Conservation (phyloP, 2,113 vertebrate species). For the Spermophilus dauricus region DNA sequence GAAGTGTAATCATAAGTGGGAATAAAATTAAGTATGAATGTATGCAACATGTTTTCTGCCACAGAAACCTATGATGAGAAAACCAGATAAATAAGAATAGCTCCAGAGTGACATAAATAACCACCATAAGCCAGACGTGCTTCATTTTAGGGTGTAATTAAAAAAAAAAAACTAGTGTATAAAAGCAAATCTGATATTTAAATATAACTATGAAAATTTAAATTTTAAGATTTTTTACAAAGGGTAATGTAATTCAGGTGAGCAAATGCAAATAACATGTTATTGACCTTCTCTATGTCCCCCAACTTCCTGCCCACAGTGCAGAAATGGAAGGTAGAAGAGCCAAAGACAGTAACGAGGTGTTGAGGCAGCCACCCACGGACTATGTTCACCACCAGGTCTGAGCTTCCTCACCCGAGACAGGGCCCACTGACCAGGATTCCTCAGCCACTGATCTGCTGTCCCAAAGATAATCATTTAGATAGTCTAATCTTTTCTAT, state of each 20-base stretch:
- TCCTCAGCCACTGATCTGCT: background rate
- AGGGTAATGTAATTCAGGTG: background rate
- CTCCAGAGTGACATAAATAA: background rate
- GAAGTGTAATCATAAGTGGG: background rate
- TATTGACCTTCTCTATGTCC: background rate
- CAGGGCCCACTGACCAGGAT: rapidly evolving
- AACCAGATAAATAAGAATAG: background rate
- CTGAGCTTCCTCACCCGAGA: background rate
- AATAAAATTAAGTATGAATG: background rate
- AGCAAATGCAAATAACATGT: background rate
- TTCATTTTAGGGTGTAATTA: conserved; percentile 1
- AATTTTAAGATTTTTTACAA: background rate
- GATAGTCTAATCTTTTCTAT: background rate
- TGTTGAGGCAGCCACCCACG: background rate
- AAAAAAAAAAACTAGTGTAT: conserved; percentile 37
- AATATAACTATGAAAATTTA: background rate
- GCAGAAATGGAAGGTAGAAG: background rate
- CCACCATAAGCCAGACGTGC: background rate
- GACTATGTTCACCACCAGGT: rapidly evolving
- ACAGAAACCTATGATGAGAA: background rate
- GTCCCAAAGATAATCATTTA: background rate
- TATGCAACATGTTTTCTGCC: background rate
- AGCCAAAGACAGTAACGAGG: background rate
- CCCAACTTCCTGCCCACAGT: background rate
- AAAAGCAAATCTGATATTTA: background rate